Evolutionary conservation across 1,140 invertebrate species (phyloP).

Genomic region (Caenorhabditis tropicalis): DNA sequence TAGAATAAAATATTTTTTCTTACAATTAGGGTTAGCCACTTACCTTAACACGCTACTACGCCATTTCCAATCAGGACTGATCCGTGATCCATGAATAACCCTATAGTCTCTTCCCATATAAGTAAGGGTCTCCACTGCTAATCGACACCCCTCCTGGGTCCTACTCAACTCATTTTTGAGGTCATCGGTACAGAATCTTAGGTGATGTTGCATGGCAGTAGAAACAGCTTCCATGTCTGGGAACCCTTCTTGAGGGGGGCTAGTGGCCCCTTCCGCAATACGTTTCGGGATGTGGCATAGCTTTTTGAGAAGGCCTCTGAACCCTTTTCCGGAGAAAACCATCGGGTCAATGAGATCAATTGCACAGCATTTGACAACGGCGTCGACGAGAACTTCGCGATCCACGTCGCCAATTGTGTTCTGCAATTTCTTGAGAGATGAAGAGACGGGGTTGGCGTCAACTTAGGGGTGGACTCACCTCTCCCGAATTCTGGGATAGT

Average conservation of each 20-base stretch:
- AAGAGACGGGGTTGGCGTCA: background rate
- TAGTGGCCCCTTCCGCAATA: background rate
- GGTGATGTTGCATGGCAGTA: conserved; percentile 32
- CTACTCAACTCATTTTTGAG: conserved; percentile 46
- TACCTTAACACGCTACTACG: conserved; percentile 41
- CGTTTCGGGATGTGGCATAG: conserved; percentile 41
- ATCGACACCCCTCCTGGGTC: conserved; percentile 27
- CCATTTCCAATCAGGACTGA: conserved; percentile 53
- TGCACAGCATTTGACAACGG: conserved; percentile 67
- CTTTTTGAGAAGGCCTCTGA: conserved; percentile 33
- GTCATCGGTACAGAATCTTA: conserved; percentile 48
- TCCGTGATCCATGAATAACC: conserved; percentile 46
- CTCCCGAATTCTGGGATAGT: conserved; percentile 39
- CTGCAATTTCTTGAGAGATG: conserved; percentile 25
- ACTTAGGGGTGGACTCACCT: conserved; percentile 2
- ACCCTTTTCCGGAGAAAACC: conserved; percentile 53
- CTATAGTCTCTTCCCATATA: conserved; percentile 47
- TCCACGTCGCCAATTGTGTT: conserved; percentile 65
- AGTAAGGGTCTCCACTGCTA: conserved; percentile 40
- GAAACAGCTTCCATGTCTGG: conserved; percentile 40
- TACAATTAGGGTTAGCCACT: too few relatives aligned
- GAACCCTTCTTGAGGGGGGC: conserved; percentile 6
- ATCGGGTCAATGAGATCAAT: conserved; percentile 66
- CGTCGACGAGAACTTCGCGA: conserved; percentile 65
- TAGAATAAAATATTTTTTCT: background rate